Percentiles rank a stretch among this genome's conserved stretches.
phyloP scores from a whole-genome alignment of 2,113 vertebrate species.

The Carassius gibelio region DNA sequence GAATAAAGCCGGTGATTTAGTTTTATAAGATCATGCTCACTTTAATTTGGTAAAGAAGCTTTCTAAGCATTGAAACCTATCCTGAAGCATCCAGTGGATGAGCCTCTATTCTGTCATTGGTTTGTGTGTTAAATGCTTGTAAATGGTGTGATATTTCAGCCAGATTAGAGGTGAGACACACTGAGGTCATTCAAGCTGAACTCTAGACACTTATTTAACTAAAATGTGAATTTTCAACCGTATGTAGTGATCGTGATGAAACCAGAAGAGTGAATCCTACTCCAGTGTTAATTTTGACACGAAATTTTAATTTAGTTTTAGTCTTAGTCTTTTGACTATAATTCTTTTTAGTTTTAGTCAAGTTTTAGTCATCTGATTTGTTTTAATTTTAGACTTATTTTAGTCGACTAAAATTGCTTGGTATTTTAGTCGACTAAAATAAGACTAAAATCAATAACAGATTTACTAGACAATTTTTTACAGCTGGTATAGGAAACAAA shows the following conservation, averaged over 20 bases:
- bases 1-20: neutral
- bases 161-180: constrained; percentile 8
- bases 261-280: neutral
- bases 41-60: constrained; percentile 20
- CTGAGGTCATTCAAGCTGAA: constrained; percentile 25
- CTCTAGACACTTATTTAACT: neutral
- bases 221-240: neutral
- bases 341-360: no score
- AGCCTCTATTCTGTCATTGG: constrained; percentile 21
- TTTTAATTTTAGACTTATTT: no score
- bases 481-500: no score
- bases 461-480: no score
- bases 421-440: no score
- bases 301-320: no score
- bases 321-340: no score
- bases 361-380: no score
- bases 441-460: no score
- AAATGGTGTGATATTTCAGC: constrained; percentile 36
- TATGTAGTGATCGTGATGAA: neutral
- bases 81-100: neutral
- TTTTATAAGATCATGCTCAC: constrained; percentile 13
- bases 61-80: constrained; percentile 26
- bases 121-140: constrained; percentile 34
- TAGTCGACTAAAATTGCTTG: no score
- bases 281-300: neutral